Conservation (phyloP, 2,888 invertebrate genomes). For the Clistopyga incitator region DNA sequence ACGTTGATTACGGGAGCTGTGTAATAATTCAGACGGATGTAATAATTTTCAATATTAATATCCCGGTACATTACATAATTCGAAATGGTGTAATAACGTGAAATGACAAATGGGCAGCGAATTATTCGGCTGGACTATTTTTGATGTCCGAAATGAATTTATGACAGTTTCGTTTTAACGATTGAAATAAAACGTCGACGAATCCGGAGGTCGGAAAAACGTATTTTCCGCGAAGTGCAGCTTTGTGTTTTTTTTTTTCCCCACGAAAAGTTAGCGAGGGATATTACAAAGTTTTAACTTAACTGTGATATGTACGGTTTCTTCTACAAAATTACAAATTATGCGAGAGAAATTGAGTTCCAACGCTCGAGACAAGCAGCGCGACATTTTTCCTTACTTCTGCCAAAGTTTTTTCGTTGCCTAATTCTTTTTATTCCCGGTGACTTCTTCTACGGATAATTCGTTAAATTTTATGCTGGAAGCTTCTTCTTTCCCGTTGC, state of each 20-base stretch:
- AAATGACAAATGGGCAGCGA: background rate
- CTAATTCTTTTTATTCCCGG: slow-evolving; percentile 11
- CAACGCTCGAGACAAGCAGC: slow-evolving; percentile 16
- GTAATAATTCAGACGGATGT: background rate
- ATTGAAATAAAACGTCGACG: background rate
- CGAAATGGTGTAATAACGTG: too few relatives aligned
- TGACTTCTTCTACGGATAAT: slow-evolving; percentile 33
- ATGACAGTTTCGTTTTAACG: background rate
- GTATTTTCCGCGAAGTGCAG: background rate
- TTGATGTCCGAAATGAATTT: background rate
- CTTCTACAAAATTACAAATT: slow-evolving; percentile 20
- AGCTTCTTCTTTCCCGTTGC: slow-evolving; percentile 17
- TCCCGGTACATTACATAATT: too few relatives aligned
- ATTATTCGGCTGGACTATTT: background rate
- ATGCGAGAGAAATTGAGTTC: slow-evolving; percentile 12
- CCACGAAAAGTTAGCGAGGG: background rate
- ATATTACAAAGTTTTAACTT: background rate
- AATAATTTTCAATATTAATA: too few relatives aligned
- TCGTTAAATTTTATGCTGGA: slow-evolving; percentile 43
- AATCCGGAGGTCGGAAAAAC: background rate
- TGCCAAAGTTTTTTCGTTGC: background rate
- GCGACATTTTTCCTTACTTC: background rate
- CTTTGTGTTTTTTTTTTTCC: background rate
- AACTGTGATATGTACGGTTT: background rate
- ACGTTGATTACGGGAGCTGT: background rate